Conservation (phyloP, 2,113 vertebrate genomes). For the Rhizomys pruinosus region DNA sequence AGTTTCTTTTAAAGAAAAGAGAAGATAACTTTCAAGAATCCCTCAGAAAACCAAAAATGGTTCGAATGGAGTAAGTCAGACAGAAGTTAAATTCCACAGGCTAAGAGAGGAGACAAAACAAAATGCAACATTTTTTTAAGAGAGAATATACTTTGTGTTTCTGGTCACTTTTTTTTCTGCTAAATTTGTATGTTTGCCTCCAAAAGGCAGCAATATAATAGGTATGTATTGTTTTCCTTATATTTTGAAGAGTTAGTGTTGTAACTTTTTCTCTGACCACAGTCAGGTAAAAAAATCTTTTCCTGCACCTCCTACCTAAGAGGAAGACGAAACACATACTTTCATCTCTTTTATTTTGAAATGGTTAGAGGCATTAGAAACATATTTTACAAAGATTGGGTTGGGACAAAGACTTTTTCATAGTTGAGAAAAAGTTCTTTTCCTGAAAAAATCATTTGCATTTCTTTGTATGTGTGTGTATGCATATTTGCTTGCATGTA, state of each 20-base stretch:
- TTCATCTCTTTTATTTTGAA: conserved; percentile 54
- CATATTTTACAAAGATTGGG: conserved; percentile 51
- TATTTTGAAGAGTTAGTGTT: conserved; percentile 41
- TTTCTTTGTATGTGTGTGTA: no score
- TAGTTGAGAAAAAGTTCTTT: no score
- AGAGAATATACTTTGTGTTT: not conserved
- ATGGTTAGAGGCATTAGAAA: conserved; percentile 14
- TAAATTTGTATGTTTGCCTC: conserved; percentile 5
- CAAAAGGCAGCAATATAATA: conserved; percentile 17
- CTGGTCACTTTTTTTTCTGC: conserved; percentile 11
- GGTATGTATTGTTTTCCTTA: conserved; percentile 41
- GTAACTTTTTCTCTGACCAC: conserved; percentile 49
- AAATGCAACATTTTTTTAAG: conserved; percentile 8
- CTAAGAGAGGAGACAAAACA: conserved; percentile 11
- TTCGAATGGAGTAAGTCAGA: conserved; percentile 25
- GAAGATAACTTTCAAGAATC: conserved; percentile 19
- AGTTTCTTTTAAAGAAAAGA: conserved; percentile 55
- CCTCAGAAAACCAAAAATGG: conserved; percentile 16
- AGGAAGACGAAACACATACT: conserved; percentile 15
- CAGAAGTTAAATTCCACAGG: conserved; percentile 54
- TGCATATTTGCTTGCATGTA: not conserved
- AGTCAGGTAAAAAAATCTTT: not conserved
- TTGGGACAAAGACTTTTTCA: no score
- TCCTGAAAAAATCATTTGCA: no score
- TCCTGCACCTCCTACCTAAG: conserved; percentile 3